These are phyloP conservation scores for Heliothis subflexa DNA, from an alignment of 1,140 invertebrate genomes.

Conservation along the genomic window DNA sequence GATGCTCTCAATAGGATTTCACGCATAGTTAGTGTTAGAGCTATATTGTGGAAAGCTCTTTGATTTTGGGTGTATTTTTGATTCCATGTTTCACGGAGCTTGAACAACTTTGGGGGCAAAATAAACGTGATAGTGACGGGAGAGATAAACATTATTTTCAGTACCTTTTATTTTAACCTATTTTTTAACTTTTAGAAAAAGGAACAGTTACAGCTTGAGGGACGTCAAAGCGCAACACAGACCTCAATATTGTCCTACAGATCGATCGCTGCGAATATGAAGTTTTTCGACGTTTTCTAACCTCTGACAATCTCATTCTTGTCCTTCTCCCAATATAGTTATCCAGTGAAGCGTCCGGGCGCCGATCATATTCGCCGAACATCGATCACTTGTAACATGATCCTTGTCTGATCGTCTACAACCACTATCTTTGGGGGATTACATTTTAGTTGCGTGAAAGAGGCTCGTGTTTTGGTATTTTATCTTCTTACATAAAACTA, in stretches of 20 bases:
- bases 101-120: conserved; percentile 63
- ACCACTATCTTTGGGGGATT: conserved; percentile 24
- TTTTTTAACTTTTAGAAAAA: background rate
- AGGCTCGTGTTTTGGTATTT: background rate
- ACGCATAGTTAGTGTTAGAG: conserved; percentile 81
- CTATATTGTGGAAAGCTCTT: conserved; percentile 78
- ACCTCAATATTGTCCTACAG: background rate
- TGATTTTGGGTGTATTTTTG: conserved; percentile 82
- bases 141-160: background rate
- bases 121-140: conserved; percentile 54
- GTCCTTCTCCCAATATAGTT: background rate
- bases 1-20: conserved; percentile 81
- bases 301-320: background rate
- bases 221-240: no score
- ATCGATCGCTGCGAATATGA: background rate
- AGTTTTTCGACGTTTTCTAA: background rate
- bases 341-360: conserved; percentile 12
- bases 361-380: conserved; percentile 19
- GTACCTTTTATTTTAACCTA: background rate
- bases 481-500: background rate
- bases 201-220: background rate
- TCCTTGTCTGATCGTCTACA: conserved; percentile 15
- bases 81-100: conserved; percentile 75
- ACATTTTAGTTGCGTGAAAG: background rate
- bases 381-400: conserved; percentile 29